A percentile compares a stretch with the other conserved stretches of the same genome.
phyloP scores from a whole-genome alignment of 2,113 vertebrate species.

The Pica pica region DNA sequence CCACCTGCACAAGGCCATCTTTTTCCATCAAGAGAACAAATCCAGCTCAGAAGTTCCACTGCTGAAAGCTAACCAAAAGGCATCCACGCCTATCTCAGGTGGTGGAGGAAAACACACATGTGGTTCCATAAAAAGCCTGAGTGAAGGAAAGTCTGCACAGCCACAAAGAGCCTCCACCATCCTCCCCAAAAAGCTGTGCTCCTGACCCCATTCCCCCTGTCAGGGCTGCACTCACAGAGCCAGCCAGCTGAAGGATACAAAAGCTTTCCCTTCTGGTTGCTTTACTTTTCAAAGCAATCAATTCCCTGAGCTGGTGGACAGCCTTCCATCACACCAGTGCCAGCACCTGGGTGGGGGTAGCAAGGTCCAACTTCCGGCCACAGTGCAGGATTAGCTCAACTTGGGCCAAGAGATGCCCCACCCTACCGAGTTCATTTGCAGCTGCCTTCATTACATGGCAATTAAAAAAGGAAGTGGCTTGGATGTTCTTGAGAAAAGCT shows the following conservation, averaged over 20 bases:
- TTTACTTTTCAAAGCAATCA: not conserved
- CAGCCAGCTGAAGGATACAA: fast-evolving
- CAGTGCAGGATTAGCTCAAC: fast-evolving
- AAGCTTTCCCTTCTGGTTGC: not conserved
- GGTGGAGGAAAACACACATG: not conserved
- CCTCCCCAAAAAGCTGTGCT: not conserved
- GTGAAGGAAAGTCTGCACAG: not conserved
- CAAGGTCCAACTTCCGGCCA: not conserved
- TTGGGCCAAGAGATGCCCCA: not conserved
- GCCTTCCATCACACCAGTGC: not conserved
- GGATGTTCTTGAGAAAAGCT: not conserved
- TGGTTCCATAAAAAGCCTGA: not conserved
- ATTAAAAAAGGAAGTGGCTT: not conserved
- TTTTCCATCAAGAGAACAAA: not conserved
- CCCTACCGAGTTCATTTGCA: not conserved
- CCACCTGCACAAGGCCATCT: not conserved
- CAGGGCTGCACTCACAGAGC: not conserved
- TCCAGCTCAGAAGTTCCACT: not conserved
- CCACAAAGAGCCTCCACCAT: not conserved
- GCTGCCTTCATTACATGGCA: not conserved
- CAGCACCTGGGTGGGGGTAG: not conserved
- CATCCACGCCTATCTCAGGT: not conserved
- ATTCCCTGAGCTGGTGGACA: not conserved
- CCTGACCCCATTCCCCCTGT: not conserved
- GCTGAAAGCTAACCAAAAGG: not conserved